A percentile compares a stretch with the other conserved stretches of the same genome.
phyloP scores from a whole-genome alignment of 2,888 invertebrate species.

The Zelleria hepariella region DNA sequence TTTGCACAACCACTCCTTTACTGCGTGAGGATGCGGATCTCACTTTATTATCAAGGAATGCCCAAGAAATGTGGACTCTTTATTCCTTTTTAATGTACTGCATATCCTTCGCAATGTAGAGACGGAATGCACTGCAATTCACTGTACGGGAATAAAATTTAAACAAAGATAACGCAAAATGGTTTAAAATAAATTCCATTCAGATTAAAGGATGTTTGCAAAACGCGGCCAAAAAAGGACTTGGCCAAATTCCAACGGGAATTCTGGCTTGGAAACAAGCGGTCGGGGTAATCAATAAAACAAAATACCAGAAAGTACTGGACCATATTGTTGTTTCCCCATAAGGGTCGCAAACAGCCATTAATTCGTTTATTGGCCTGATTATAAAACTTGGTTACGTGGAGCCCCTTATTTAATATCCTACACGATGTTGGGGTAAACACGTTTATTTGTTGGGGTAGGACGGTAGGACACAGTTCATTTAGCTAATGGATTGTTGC shows the following conservation, averaged over 20 bases:
- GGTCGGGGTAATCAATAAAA: slow-evolving; percentile 18
- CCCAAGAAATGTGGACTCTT: neutral
- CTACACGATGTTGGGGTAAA: neutral
- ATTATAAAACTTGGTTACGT: neutral
- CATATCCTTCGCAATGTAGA: neutral
- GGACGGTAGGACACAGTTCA: neutral
- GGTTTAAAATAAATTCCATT: neutral
- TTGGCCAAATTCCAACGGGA: slow-evolving; percentile 26
- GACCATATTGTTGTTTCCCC: neutral
- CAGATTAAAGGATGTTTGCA: slow-evolving; percentile 17
- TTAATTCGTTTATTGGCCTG: neutral
- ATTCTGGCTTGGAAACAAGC: slow-evolving; percentile 17
- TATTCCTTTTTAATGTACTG: neutral
- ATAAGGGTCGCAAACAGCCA: neutral
- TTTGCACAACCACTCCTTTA: neutral
- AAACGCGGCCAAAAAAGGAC: slow-evolving; percentile 20
- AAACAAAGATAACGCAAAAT: neutral
- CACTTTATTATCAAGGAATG: neutral
- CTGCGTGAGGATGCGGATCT: neutral
- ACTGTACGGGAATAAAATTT: neutral
- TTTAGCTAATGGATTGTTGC: neutral
- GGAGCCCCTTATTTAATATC: neutral
- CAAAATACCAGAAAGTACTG: slow-evolving; percentile 13
- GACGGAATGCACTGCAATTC: neutral
- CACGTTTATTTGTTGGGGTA: neutral